These are phyloP conservation scores for Thymallus thymallus DNA, from an alignment of 2,113 vertebrate genomes.

Conservation along the genomic window DNA sequence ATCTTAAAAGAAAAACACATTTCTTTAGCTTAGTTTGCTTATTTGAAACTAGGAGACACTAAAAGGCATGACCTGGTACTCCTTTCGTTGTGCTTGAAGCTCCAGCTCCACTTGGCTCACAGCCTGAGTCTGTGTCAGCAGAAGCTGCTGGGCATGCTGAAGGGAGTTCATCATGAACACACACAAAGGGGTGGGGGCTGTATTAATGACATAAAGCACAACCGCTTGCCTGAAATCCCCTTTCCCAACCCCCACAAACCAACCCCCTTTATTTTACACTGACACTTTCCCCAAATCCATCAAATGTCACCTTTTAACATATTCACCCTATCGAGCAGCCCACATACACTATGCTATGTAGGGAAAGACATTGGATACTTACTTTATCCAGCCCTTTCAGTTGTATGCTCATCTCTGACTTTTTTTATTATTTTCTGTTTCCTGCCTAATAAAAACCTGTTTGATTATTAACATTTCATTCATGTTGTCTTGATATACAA, in stretches of 20 bases:
- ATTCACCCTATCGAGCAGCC: too few species aligned
- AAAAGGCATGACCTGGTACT: conserved; percentile 76
- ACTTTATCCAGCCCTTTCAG: too few species aligned
- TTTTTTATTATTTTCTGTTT: too few species aligned
- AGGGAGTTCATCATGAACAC: conserved; percentile 79
- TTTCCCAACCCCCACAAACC: not conserved
- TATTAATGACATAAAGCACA: not conserved
- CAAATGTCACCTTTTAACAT: too few species aligned
- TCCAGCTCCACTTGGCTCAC: conserved; percentile 75
- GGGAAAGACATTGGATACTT: too few species aligned
- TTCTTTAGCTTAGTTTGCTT: too few species aligned
- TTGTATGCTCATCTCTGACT: too few species aligned
- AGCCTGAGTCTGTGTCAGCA: conserved; percentile 78
- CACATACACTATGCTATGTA: too few species aligned
- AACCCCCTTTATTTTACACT: conserved; percentile 10
- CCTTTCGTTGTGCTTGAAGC: conserved; percentile 74
- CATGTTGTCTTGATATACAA: not conserved
- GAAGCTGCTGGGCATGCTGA: conserved; percentile 78
- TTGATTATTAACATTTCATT: not conserved
- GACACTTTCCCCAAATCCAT: conserved; percentile 7
- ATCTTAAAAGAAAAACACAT: too few species aligned
- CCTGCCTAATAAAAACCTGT: too few species aligned
- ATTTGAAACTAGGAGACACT: too few species aligned
- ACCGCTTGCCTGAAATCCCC: too few species aligned
- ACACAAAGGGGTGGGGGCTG: conserved; percentile 13